Base-by-base conservation (phyloP, 92 coral and sea anemone genomes). In the Meandrina meandrites region DNA sequence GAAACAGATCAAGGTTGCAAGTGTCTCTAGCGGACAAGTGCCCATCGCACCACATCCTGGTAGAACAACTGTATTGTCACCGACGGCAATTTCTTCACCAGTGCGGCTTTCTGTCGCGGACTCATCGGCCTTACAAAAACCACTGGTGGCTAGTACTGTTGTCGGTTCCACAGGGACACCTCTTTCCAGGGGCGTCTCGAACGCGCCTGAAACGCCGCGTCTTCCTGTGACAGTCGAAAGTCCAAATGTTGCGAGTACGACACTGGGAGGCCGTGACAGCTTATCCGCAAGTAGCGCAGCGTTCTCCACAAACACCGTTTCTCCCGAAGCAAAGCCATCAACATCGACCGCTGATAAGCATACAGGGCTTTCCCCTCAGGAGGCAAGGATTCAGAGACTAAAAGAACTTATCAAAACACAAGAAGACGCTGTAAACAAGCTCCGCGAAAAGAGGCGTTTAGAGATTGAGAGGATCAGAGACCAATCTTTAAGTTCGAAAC, bases 401-500 rank as follows among this genome's bases (percentile, higher is more conserved):
- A 97, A 97, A 85, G 95, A 94, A 48, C 97, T 94, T 35, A 76
- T 97, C 45, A 87, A 85, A 82, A 88, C 88, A 53, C 99, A 97
- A 53, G 98, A 95, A 68, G 96, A 92, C 51, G 95, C 97, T 21
- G 88, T 97, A 2, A 91, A 92, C 21, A 93, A 88, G 37, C 82
- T 97, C 74, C 92, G 96, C 68, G 92, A 91, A 86, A 95, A 93
- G 36, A 89, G 98, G 14, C 93, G 91, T 66, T 78, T 91, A 37
- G 98, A 95, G 18, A 75, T 95, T 21, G 98, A 95, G 22, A 86
- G 81, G 66, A 81, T 93, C 67, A 86, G 96, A 69, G 93, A 86
- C 42, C 75, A 60, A 12, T 58, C 94, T 3, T 83, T 75, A 42
- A 30, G 34, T 19, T 85, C 85, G 12, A 79, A 50, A 48, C 37